These are phyloP conservation scores for Papilio helenus DNA, from an alignment of 1,140 invertebrate species.

Conservation along the genomic window DNA sequence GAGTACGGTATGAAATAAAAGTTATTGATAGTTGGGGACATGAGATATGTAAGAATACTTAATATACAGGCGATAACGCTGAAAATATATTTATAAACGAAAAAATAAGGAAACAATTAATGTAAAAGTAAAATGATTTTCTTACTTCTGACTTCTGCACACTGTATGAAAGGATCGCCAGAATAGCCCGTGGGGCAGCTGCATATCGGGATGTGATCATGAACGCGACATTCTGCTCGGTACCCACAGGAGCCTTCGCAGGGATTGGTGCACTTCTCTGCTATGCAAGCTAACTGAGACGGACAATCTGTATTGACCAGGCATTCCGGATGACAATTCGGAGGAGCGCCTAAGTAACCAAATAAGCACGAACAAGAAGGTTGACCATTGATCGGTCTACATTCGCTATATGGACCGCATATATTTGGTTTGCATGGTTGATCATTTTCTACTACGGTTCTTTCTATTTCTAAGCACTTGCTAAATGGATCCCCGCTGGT, in stretches of 20 bases:
- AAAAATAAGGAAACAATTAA: no score
- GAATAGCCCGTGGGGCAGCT: slow-evolving; percentile 88
- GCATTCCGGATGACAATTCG: slow-evolving; percentile 91
- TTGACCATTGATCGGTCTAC: slow-evolving; percentile 83
- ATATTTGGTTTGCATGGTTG: slow-evolving; percentile 89
- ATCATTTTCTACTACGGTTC: slow-evolving; percentile 68
- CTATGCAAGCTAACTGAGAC: slow-evolving; percentile 90
- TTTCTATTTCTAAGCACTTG: slow-evolving; percentile 82
- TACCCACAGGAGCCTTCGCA: slow-evolving; percentile 92
- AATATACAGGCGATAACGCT: no score
- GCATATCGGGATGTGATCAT: slow-evolving; percentile 90
- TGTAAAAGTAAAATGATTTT: neutral
- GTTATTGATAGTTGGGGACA: no score
- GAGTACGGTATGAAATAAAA: no score
- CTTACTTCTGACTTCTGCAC: slow-evolving; percentile 80
- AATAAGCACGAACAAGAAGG: slow-evolving; percentile 89
- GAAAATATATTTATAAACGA: neutral
- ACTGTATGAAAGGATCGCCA: slow-evolving; percentile 91
- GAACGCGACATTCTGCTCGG: slow-evolving; percentile 89
- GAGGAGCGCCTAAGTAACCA: slow-evolving; percentile 90
- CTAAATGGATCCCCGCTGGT: slow-evolving; percentile 87
- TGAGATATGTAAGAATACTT: no score
- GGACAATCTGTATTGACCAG: slow-evolving; percentile 91
- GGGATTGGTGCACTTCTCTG: slow-evolving; percentile 90
- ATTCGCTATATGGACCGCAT: slow-evolving; percentile 90